Evolutionary conservation across 2,888 invertebrate species (phyloP), one percentile per base, ranked within the genome.

Genomic region (Perdita meconis): DNA sequence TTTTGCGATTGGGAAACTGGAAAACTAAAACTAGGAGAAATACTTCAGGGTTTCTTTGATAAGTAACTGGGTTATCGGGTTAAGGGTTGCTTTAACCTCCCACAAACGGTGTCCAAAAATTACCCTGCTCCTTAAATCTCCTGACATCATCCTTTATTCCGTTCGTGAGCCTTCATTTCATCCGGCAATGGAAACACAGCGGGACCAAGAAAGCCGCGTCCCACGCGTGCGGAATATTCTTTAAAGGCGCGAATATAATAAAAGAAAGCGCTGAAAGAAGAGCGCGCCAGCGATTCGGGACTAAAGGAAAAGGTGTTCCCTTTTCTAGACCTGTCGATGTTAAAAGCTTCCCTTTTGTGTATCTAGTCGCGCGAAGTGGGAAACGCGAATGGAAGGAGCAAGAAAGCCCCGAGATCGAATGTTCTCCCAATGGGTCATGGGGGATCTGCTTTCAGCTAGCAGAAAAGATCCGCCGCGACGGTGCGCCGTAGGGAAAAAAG

Each of bases 341-440:
- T 79, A 68, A 79, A 65, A 79, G 64, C 64, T 24, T 36, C 8
- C 42, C 60, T 59, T 68, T 68, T 73, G 66, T 79, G 19, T 40
- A 44, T 51, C 78, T 78, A 64, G 67, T 64, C 22, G 38, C 3
- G 12, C 22, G 59, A 22, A 47, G 42, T 50, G 13, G 47, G 40
- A 30, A 53, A 60, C n/a, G 42, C n/a, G n/a, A n/a, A n/a, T n/a
- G 40, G 3, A 19, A 4, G 44, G 24, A 38, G 13, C 30, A 22
- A 53, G 56, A 77, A 26, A 67, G 56, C 42, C 47, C n/a, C 50
- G 56, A 42, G 59, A 75, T 83, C 76, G 78, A 79, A 79, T 53
- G 61, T 51, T 64, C 80, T 78, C 72, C 82, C 81, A 83, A 83
- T 83, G 73, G 67, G 70, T 68, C 79, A 83, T 57, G 63, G 57